Evolutionary conservation across 1,140 invertebrate genomes (phyloP), one percentile per base, ranked within the genome.

Genomic region (Euura saliciscinereae): DNA sequence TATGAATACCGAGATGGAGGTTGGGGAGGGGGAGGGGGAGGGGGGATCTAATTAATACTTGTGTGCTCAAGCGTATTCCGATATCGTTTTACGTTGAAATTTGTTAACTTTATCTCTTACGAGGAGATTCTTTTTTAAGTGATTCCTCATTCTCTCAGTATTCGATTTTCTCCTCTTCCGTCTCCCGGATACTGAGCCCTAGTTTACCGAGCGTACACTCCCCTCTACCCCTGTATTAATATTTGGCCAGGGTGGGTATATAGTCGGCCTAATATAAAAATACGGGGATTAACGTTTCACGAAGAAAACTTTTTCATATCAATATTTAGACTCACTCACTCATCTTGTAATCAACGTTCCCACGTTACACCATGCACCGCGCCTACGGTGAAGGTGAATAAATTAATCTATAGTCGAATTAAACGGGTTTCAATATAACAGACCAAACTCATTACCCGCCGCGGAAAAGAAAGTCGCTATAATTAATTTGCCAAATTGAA

Each of bases 21-120:
- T 8, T 4, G 4, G 13, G 51, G 13, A 11, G 8, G 51, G 51
- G n/a, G n/a, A n/a, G n/a, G n/a, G n/a, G n/a, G n/a, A n/a, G n/a
- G 8, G 51, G 51, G 51, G 51, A 59, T 59, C 51, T 59, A 59
- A 59, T 59, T 59, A n/a, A n/a, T 59, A 59, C 10, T 59, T 59
- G 51, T 59, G 51, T 11, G 13, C 51, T n/a, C 8, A n/a, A 59
- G 51, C 51, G 51, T 59, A n/a, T 59, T 11, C 13, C 51, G 51
- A 59, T 28, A 59, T 59, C 51, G 51, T 4, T 59, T n/a, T 59
- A 11, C 3, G 51, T n/a, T 8, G 13, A 59, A 11, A 8, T 59
- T 3, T n/a, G 13, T 59, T n/a, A 59, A n/a, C 28, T 28, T 28
- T 28, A 28, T 28, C 51, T n/a, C 6, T n/a, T 3, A 59, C 8